Evolutionary conservation across 1,140 invertebrate genomes (phyloP).

Genomic region (Oedothorax gibbosus): DNA sequence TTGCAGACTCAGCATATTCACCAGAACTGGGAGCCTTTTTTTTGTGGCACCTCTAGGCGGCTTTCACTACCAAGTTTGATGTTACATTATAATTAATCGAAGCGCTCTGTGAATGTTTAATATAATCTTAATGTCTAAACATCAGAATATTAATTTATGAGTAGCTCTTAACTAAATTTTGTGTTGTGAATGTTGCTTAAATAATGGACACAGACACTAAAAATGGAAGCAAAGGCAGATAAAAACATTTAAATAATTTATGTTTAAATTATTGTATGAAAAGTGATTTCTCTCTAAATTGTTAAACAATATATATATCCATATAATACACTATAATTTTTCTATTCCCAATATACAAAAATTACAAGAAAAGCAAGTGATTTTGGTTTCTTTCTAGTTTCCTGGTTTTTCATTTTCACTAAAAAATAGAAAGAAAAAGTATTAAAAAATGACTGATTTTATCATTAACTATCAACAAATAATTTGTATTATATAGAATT

Average conservation of each 20-base stretch:
- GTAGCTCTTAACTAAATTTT: no score
- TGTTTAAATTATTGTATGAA: constrained; percentile 13
- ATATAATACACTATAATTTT: constrained; percentile 27
- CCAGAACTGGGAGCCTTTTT: no score
- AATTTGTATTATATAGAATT: neutral
- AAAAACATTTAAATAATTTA: constrained; percentile 26
- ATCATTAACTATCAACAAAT: neutral
- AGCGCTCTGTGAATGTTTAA: no score
- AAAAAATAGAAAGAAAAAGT: neutral
- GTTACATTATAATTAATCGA: no score
- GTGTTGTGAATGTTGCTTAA: no score
- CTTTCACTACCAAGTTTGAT: no score
- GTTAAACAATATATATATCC: constrained; percentile 15
- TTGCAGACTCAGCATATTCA: no score
- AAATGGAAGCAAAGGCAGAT: neutral
- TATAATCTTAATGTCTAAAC: no score
- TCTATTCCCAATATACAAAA: constrained; percentile 26
- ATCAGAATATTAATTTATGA: no score
- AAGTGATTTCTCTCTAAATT: constrained; percentile 33
- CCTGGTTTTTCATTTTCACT: neutral
- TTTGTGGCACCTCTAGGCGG: no score
- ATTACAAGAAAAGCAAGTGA: constrained; percentile 1
- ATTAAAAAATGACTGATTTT: neutral
- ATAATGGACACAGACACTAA: neutral
- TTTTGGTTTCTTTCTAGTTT: neutral